Percentiles rank a stretch among this genome's conserved stretches.
Conservation (phyloP, 1,140 invertebrate genomes). For the Atta cephalotes region DNA sequence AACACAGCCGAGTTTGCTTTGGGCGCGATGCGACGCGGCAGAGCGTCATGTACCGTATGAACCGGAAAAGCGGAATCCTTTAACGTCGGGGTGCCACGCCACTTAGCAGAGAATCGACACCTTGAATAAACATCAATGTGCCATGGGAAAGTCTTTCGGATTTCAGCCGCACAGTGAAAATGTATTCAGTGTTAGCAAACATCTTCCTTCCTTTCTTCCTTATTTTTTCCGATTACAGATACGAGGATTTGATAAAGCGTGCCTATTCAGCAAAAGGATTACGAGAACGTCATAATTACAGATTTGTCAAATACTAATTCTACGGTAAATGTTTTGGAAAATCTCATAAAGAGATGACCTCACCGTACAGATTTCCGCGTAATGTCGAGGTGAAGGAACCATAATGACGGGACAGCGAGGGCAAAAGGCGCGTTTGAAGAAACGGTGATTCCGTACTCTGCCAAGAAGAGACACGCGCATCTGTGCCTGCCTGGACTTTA, state of each 20-base stretch:
- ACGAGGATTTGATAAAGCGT: not conserved
- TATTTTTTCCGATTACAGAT: not conserved
- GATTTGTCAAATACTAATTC: not conserved
- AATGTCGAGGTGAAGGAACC: constrained; percentile 71
- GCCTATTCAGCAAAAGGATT: not conserved
- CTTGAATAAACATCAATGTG: constrained; percentile 64
- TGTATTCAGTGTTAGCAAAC: constrained; percentile 10
- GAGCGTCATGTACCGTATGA: constrained; percentile 31
- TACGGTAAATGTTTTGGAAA: constrained; percentile 30
- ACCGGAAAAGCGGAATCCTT: constrained; percentile 45
- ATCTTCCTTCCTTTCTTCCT: constrained; percentile 10
- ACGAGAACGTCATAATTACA: constrained; percentile 26
- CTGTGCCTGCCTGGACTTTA: constrained; percentile 71
- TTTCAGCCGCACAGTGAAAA: constrained; percentile 29
- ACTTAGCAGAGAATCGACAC: constrained; percentile 74
- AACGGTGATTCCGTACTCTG: constrained; percentile 75
- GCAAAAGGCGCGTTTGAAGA: constrained; percentile 65
- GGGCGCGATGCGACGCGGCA: constrained; percentile 51
- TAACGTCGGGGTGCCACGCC: constrained; percentile 56
- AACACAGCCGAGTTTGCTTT: constrained; percentile 80
- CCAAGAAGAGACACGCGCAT: constrained; percentile 77
- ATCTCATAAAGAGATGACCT: not conserved
- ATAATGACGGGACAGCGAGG: constrained; percentile 71
- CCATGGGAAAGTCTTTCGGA: constrained; percentile 58
- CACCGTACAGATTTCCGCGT: constrained; percentile 58